Evolutionary conservation across 1,140 invertebrate species (phyloP).

Genomic region (Nephotettix cincticeps): DNA sequence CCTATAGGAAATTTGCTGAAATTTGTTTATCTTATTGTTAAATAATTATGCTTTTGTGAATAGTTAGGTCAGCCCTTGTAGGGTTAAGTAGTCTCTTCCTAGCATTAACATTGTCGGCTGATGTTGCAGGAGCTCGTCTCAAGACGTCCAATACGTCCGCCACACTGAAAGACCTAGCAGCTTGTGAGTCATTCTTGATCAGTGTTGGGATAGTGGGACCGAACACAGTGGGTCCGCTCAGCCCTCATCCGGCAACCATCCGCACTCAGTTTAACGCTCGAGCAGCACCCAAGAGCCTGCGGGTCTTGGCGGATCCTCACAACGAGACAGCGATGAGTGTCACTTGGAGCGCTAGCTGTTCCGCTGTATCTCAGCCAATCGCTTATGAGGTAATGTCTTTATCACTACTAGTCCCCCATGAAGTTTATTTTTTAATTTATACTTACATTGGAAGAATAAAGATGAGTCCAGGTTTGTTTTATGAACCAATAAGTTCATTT

Average conservation of each 20-base stretch:
- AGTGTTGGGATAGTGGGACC: slow-evolving; percentile 66
- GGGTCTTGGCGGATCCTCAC: slow-evolving; percentile 40
- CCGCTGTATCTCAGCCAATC: slow-evolving; percentile 52
- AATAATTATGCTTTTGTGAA: too few species aligned
- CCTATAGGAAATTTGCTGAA: too few species aligned
- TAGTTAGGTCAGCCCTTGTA: too few species aligned
- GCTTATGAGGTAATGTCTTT: slow-evolving; percentile 55
- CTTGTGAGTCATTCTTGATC: slow-evolving; percentile 73
- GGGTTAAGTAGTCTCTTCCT: too few species aligned
- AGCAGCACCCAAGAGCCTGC: slow-evolving; percentile 59
- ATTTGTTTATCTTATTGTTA: too few species aligned
- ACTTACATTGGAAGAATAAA: too few species aligned
- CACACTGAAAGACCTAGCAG: slow-evolving; percentile 60
- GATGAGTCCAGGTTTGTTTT: too few species aligned
- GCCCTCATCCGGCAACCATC: slow-evolving; percentile 51
- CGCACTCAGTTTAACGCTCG: slow-evolving; percentile 61
- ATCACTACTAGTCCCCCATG: not conserved
- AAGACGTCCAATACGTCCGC: slow-evolving; percentile 58
- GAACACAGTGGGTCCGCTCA: slow-evolving; percentile 62
- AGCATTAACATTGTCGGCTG: too few species aligned
- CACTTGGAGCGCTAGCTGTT: slow-evolving; percentile 53
- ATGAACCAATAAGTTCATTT: too few species aligned
- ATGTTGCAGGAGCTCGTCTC: slow-evolving; percentile 53
- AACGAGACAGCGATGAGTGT: slow-evolving; percentile 46
- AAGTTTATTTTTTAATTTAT: too few species aligned